Evolutionary conservation across 2,797 vertebrate species (phyloP), one percentile per base, ranked within the genome.

Genomic region (Astyanax mexicanus): DNA sequence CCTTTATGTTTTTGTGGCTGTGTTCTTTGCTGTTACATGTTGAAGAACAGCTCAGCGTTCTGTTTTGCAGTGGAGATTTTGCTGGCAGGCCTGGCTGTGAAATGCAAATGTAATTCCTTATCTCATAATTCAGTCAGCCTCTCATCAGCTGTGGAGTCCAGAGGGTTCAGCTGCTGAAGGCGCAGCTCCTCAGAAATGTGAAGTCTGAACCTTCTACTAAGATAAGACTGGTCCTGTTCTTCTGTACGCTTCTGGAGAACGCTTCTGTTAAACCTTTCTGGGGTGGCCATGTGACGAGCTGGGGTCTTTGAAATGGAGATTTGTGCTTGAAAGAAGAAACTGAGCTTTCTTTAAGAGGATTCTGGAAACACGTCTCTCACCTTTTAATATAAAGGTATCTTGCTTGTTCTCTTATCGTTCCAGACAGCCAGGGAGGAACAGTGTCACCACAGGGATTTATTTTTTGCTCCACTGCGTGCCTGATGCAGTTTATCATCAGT

Each of bases 261-360:
- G 13, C 55, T 65, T n/a, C n/a, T 44, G 49, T 54, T 32, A 29
- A 35, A 55, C 13, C 66, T 23, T 25, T n/a, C 19, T 25, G 27
- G n/a, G 15, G 72, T 5, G 6, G 9, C 19, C 35, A 19, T 27
- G 27, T 17, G 25, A 12, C 10, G 23, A 42, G 45, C 40, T 55
- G 1, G 42, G 45, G 49, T 27, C 60, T 75, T 52, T 80, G 52
- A 75, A 67, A 67, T 71, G 25, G 12, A 66, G 61, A 71, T 75
- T 52, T 67, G 21, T 35, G 23, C 68, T 17, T 42, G 23, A 61
- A 80, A 38, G 37, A 32, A n/a, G 38, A 40, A 44, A 32, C 19
- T 52, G 49, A 37, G 42, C 52, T 42, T 54, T 8, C 52, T 21
- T 1, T 68, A 72, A 74, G 65, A 74, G 75, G 51, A 74, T 81